phyloP scores from a whole-genome alignment of 2,888 invertebrate species.

The Xestia rhomboidea region DNA sequence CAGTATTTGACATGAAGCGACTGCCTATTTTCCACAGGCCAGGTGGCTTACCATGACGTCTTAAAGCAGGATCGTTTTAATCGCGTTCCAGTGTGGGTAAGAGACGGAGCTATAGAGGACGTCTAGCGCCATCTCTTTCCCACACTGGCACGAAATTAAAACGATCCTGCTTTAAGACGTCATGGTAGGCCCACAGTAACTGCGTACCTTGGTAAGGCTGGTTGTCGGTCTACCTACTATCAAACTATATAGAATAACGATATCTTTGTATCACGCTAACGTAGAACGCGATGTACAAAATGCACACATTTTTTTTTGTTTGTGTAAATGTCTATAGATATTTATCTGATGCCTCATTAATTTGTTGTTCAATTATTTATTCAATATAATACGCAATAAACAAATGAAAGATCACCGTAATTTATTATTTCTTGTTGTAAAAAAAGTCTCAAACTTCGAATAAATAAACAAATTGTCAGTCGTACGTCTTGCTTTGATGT shows the following conservation, averaged over 20 bases:
- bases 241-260: not conserved
- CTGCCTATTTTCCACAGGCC: not conserved
- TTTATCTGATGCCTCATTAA: not conserved
- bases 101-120: too few relatives aligned
- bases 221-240: not conserved
- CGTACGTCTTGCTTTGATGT: slow-evolving; percentile 55
- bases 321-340: not conserved
- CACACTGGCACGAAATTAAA: too few relatives aligned
- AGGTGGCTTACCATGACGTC: too few relatives aligned
- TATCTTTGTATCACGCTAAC: not conserved
- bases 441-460: slow-evolving; percentile 17
- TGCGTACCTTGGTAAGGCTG: not conserved
- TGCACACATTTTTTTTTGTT: not conserved
- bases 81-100: too few relatives aligned
- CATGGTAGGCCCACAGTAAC: too few relatives aligned
- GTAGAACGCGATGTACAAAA: not conserved
- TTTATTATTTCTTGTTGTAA: slow-evolving; percentile 36
- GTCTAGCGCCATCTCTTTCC: too few relatives aligned
- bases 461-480: slow-evolving; percentile 42
- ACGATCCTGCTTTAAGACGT: too few relatives aligned
- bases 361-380: slow-evolving; percentile 13
- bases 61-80: too few relatives aligned
- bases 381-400: not conserved
- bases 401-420: slow-evolving; percentile 29
- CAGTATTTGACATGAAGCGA: not conserved